Conservation (phyloP, 2,888 invertebrate genomes). For the Drosophila nigricruria region DNA sequence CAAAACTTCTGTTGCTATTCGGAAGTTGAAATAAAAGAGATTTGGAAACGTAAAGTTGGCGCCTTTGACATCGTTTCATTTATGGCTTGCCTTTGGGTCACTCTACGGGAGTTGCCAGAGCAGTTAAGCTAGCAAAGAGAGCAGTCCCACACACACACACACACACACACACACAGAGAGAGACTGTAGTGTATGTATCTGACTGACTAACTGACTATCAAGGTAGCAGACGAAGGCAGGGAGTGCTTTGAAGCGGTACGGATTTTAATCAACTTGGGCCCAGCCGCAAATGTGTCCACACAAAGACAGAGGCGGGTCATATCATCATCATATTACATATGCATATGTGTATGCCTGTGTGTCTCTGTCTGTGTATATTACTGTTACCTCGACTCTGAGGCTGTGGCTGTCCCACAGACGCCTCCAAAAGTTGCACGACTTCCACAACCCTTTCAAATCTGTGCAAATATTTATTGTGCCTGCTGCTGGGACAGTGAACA, state of each 20-base stretch:
- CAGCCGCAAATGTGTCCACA: slow-evolving; percentile 38
- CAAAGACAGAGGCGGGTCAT: slow-evolving; percentile 16
- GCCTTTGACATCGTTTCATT: slow-evolving; percentile 7
- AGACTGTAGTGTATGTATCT: too few relatives aligned
- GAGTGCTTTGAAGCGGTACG: slow-evolving; percentile 2
- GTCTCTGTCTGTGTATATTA: slow-evolving; percentile 23
- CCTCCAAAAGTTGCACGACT: slow-evolving; percentile 43
- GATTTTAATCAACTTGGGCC: slow-evolving; percentile 59
- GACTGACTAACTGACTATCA: slow-evolving; percentile 23
- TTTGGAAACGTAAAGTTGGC: neutral
- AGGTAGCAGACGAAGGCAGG: neutral
- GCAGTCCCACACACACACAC: slow-evolving; percentile 24
- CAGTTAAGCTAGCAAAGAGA: slow-evolving; percentile 24
- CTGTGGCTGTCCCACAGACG: slow-evolving; percentile 38
- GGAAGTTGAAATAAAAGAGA: neutral
- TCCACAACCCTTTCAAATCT: slow-evolving; percentile 55
- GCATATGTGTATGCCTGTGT: slow-evolving; percentile 5
- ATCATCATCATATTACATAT: slow-evolving; percentile 29
- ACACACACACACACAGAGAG: neutral
- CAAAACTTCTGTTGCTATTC: neutral
- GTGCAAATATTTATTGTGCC: slow-evolving; percentile 63
- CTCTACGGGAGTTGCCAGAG: slow-evolving; percentile 17
- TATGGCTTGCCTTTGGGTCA: slow-evolving; percentile 37
- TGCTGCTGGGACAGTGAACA: slow-evolving; percentile 31
- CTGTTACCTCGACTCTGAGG: slow-evolving; percentile 38